A percentile compares a stretch with the other conserved stretches of the same genome.
Evolutionary conservation across 2,113 vertebrate species (phyloP).

Genomic region (Perca schrenkii): DNA sequence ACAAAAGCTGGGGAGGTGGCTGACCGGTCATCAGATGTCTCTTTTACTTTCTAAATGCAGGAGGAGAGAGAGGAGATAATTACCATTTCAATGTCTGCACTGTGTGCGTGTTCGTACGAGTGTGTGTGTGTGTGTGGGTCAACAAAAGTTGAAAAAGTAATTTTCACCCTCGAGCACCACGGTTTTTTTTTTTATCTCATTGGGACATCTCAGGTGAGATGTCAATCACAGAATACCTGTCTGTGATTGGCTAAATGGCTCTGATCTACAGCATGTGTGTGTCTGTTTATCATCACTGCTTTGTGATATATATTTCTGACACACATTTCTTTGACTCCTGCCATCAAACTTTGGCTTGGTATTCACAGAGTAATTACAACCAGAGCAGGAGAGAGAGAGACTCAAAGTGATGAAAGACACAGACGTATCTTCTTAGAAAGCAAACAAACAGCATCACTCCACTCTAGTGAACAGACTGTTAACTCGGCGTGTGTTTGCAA

Average conservation of each 20-base stretch:
- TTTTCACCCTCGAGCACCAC: not conserved
- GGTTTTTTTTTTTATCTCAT: not conserved
- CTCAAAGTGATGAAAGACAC: constrained; percentile 36
- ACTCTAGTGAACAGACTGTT: constrained; percentile 24
- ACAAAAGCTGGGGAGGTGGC: constrained; percentile 76
- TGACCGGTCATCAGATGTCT: constrained; percentile 81
- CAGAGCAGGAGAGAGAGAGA: constrained; percentile 33
- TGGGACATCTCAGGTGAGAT: constrained; percentile 30
- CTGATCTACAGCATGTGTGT: constrained; percentile 1
- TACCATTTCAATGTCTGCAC: constrained; percentile 69
- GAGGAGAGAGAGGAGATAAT: constrained; percentile 68
- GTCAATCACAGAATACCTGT: constrained; percentile 14
- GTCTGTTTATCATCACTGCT: not conserved
- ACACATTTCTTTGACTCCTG: constrained; percentile 40
- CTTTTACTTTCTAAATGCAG: constrained; percentile 68
- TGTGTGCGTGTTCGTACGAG: constrained; percentile 13
- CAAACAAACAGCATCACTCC: constrained; percentile 54
- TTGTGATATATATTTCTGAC: constrained; percentile 42
- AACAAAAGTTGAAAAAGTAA: not conserved
- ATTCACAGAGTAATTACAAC: constrained; percentile 58
- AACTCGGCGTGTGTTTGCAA: constrained; percentile 25
- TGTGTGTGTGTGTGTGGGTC: constrained; percentile 16
- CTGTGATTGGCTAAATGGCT: not conserved
- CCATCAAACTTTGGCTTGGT: constrained; percentile 44
- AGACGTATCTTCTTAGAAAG: constrained; percentile 59